Percentiles rank a stretch among this genome's conserved stretches.
phyloP scores from a whole-genome alignment of 2,113 vertebrate species.

The Psettodes erumei region DNA sequence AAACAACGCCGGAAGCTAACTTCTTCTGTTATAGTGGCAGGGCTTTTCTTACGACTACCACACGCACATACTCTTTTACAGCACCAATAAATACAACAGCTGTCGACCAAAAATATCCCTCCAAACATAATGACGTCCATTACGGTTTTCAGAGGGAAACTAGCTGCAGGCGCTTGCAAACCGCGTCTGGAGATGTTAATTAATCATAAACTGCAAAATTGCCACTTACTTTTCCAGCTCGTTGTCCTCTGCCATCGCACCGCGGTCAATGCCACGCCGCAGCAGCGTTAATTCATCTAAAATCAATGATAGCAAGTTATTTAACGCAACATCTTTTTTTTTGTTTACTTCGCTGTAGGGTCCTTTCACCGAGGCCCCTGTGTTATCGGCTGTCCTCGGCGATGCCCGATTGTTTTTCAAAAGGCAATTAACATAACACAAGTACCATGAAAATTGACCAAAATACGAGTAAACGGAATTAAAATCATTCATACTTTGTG shows the following conservation, averaged over 20 bases:
- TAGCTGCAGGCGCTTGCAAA: neutral
- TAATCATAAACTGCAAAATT: neutral
- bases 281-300: neutral
- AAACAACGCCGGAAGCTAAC: neutral
- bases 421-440: too few relatives aligned
- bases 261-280: neutral
- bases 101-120: neutral
- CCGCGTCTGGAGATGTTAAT: neutral
- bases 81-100: conserved; percentile 1
- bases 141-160: neutral
- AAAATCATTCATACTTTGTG: neutral
- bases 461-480: neutral
- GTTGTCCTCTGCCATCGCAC: conserved; percentile 72
- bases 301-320: conserved; percentile 7
- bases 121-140: neutral
- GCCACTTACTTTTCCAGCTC: conserved; percentile 79
- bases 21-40: neutral
- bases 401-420: conserved; percentile 36
- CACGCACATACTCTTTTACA: neutral
- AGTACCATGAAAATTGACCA: neutral
- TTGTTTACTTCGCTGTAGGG: conserved; percentile 68
- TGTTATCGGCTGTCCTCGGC: neutral
- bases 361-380: conserved; percentile 63
- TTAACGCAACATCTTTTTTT: conserved; percentile 28
- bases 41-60: neutral